Evolutionary conservation across 2,888 invertebrate genomes (phyloP).

Genomic region (Himalopsyche kuldschensis): DNA sequence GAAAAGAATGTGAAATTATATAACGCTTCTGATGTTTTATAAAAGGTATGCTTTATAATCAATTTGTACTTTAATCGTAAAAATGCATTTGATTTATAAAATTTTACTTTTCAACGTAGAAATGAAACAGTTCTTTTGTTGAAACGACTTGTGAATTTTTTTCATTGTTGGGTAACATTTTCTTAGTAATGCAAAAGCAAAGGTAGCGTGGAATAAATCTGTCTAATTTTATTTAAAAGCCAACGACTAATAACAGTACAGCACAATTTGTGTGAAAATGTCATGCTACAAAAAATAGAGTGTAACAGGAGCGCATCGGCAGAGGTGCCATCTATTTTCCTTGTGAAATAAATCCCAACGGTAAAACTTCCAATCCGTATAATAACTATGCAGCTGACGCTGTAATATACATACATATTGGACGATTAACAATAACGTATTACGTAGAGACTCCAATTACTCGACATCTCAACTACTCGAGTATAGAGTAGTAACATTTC

Average conservation of each 20-base stretch:
- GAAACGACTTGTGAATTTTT: neutral
- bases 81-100: neutral
- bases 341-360: no score
- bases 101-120: neutral
- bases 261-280: neutral
- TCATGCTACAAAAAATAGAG: neutral
- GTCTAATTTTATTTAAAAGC: neutral
- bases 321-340: no score
- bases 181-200: neutral
- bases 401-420: no score
- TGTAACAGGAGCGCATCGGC: neutral
- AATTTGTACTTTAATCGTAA: neutral
- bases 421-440: no score
- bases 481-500: no score
- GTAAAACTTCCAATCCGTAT: no score
- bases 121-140: neutral
- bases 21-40: no score
- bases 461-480: no score
- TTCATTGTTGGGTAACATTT: neutral
- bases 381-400: no score
- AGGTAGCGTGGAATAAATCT: neutral
- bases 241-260: neutral
- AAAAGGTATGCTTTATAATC: no score
- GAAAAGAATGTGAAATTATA: no score
- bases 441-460: no score